Evolutionary conservation across 2,113 vertebrate genomes (phyloP).

Genomic region (Zeus faber): DNA sequence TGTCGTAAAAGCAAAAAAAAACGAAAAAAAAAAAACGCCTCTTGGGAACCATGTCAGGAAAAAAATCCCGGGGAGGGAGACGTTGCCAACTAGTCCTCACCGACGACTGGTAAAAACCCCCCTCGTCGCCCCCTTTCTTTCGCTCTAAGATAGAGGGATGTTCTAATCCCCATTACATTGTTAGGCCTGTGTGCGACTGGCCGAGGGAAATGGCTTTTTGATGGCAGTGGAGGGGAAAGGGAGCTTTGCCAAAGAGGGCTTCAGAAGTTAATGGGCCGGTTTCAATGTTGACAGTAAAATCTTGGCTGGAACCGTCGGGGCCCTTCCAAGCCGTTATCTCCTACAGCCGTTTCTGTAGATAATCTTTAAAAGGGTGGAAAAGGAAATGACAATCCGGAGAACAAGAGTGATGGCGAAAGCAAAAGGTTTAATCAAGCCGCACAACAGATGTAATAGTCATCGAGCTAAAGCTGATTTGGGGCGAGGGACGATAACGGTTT

Average conservation of each 20-base stretch:
- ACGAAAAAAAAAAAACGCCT: conserved; percentile 64
- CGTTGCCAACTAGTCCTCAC: conserved; percentile 65
- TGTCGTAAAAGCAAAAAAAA: conserved; percentile 61
- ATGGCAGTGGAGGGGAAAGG: conserved; percentile 60
- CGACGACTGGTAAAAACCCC: conserved; percentile 58
- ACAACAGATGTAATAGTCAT: conserved; percentile 63
- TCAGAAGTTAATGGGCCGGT: conserved; percentile 71
- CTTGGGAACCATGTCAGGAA: conserved; percentile 65
- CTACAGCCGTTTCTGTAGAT: conserved; percentile 67
- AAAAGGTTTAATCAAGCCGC: conserved; percentile 69
- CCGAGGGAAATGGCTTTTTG: conserved; percentile 71
- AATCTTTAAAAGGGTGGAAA: conserved; percentile 59
- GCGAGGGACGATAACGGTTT: conserved; percentile 49
- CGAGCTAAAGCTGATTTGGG: conserved; percentile 64
- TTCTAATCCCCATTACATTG: conserved; percentile 75
- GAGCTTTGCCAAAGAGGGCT: conserved; percentile 68
- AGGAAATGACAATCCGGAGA: conserved; percentile 61
- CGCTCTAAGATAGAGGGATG: conserved; percentile 60
- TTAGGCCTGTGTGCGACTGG: conserved; percentile 66
- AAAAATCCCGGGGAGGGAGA: conserved; percentile 62
- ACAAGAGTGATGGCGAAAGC: conserved; percentile 60
- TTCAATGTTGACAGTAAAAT: conserved; percentile 71
- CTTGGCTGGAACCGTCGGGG: conserved; percentile 56
- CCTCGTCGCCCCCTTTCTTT: no score
- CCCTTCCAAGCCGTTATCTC: conserved; percentile 63